phyloP scores from a whole-genome alignment of 2,797 vertebrate genomes.

The Synaphobranchus kaupii region DNA sequence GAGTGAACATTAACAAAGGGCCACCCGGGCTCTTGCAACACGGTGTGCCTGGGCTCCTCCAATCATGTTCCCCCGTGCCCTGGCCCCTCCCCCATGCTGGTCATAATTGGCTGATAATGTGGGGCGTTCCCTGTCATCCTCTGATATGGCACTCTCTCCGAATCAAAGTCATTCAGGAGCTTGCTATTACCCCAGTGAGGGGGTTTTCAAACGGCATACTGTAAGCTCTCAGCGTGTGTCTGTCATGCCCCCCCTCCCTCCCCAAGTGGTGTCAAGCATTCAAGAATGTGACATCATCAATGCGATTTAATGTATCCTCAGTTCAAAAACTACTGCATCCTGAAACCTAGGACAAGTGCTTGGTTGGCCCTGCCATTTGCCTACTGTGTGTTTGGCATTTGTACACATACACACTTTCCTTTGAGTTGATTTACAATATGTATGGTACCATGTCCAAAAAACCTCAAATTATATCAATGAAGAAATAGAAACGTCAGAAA shows the following conservation, averaged over 20 bases:
- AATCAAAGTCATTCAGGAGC: neutral
- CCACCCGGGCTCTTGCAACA: conserved; percentile 69
- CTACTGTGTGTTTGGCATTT: neutral
- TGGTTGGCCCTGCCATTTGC: neutral
- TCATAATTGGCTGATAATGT: conserved; percentile 46
- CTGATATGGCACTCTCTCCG: neutral
- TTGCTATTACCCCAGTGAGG: neutral
- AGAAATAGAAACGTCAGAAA: neutral
- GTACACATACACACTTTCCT: neutral
- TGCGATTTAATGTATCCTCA: neutral
- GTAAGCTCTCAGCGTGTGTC: too few species aligned
- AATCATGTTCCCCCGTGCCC: conserved; percentile 52
- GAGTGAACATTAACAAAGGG: conserved; percentile 97
- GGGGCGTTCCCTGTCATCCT: conserved; percentile 11
- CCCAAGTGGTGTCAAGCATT: neutral
- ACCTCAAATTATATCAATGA: neutral
- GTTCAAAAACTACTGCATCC: neutral
- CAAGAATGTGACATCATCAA: neutral
- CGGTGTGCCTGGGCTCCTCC: conserved; percentile 52
- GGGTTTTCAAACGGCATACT: neutral
- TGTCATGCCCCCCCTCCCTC: too few species aligned
- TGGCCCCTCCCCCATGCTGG: conserved; percentile 7
- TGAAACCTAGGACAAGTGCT: too few species aligned
- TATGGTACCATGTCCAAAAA: neutral
- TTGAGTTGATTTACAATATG: neutral